Conservation (phyloP, 2,888 invertebrate genomes). For the Parochlus steinenii region DNA sequence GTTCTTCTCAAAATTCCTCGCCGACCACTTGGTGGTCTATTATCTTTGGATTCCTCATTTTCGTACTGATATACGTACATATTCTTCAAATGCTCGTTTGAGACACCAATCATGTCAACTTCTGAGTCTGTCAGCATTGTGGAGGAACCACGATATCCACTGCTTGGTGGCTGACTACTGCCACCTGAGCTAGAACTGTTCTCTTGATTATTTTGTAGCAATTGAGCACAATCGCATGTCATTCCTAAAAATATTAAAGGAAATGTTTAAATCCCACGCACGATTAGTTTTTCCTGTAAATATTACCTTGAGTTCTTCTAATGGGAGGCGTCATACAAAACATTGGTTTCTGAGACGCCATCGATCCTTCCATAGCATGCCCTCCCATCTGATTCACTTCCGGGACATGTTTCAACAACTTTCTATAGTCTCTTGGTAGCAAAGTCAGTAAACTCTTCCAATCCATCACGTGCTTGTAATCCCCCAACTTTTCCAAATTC, state of each 20-base stretch:
- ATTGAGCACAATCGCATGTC: slow-evolving; percentile 41
- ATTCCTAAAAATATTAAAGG: no score
- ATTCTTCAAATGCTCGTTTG: slow-evolving; percentile 35
- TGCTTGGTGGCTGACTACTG: slow-evolving; percentile 63
- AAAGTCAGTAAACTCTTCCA: slow-evolving; percentile 87
- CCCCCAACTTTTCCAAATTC: slow-evolving; percentile 66
- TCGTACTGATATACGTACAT: slow-evolving; percentile 72
- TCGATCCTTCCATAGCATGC: slow-evolving; percentile 24
- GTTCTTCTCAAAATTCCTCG: slow-evolving; percentile 25
- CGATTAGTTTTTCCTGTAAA: no score
- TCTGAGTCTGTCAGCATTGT: slow-evolving; percentile 60
- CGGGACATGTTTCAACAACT: slow-evolving; percentile 59
- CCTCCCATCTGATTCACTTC: slow-evolving; percentile 36
- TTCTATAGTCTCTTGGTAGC: slow-evolving; percentile 67
- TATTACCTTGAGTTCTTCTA: slow-evolving; percentile 35
- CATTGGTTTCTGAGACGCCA: slow-evolving; percentile 36
- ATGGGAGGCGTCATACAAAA: slow-evolving; percentile 39
- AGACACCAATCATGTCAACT: slow-evolving; percentile 15
- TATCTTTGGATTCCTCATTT: slow-evolving; percentile 49
- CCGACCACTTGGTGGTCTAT: slow-evolving; percentile 47
- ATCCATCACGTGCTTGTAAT: slow-evolving; percentile 72
- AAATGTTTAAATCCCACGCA: no score
- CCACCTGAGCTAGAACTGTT: slow-evolving; percentile 34
- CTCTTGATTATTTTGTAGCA: slow-evolving; percentile 35
- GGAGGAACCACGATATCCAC: slow-evolving; percentile 73